Conservation (phyloP, 2,113 vertebrate genomes). For the Rhombomys opimus region DNA sequence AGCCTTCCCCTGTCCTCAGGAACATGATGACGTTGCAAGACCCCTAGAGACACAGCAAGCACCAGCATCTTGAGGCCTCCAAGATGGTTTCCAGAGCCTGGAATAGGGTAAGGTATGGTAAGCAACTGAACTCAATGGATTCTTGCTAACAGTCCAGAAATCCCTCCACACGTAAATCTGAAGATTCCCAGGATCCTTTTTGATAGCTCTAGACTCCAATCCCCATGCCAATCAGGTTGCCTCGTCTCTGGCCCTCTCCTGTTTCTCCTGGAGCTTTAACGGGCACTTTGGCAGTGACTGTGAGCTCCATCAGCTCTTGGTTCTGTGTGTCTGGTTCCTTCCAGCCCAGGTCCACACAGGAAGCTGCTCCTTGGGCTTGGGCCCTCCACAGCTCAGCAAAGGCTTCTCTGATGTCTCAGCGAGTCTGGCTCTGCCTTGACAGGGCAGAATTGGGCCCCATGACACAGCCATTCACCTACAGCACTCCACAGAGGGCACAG, state of each 20-base stretch:
- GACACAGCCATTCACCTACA: background rate
- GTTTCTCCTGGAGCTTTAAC: background rate
- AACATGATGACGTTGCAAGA: background rate
- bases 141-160: background rate
- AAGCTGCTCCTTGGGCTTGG: background rate
- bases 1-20: background rate
- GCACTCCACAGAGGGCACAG: background rate
- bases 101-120: background rate
- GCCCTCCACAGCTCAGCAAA: background rate
- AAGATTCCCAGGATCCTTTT: background rate
- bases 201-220: background rate
- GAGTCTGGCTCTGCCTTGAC: background rate
- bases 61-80: too few relatives aligned
- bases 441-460: background rate
- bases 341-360: background rate
- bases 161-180: too few relatives aligned
- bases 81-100: background rate
- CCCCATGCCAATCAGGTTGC: too few relatives aligned
- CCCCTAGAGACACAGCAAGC: background rate
- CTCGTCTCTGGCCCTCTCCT: background rate
- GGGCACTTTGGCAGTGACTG: background rate
- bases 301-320: too few relatives aligned
- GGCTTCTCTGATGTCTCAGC: background rate
- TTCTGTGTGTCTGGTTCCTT: background rate
- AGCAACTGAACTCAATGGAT: background rate